Evolutionary conservation across 2,113 vertebrate species (phyloP).

Genomic region (Anarhynchus alexandrinus): DNA sequence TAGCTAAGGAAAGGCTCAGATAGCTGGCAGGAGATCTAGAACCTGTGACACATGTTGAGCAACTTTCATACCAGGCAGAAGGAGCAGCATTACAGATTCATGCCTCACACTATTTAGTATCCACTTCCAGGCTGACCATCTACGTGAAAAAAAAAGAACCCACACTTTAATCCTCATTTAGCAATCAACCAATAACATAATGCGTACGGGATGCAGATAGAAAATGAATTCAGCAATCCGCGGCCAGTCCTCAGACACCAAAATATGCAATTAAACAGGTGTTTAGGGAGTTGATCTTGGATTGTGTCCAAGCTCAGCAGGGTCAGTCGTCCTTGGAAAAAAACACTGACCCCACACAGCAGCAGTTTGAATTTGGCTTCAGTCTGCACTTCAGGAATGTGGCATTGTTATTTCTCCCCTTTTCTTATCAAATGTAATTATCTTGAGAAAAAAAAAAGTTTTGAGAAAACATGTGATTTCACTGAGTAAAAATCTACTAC

Average conservation of each 20-base stretch:
- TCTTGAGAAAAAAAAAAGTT: conserved; percentile 56
- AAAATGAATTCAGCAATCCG: conserved; percentile 6
- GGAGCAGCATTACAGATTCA: not conserved
- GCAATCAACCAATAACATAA: not conserved
- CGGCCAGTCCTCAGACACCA: not conserved
- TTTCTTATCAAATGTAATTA: conserved; percentile 82
- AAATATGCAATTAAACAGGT: conserved; percentile 83
- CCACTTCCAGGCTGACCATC: not conserved
- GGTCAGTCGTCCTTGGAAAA: conserved; percentile 37
- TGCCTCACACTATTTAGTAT: not conserved
- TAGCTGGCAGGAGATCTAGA: conserved; percentile 40
- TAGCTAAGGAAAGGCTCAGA: not conserved
- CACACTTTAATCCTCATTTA: not conserved
- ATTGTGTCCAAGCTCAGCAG: conserved; percentile 59
- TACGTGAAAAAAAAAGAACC: not conserved
- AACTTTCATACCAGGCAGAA: conserved; percentile 41
- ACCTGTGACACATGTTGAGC: conserved; percentile 58
- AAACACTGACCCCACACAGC: conserved; percentile 63
- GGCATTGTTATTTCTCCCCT: conserved; percentile 71
- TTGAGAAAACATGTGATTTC: conserved; percentile 82
- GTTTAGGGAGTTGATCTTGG: conserved; percentile 73
- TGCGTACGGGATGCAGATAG: conserved; percentile 74
- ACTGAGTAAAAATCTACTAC: conserved; percentile 83
- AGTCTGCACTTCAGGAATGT: conserved; percentile 66
- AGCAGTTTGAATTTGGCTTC: conserved; percentile 64